These are phyloP conservation scores for Cavia aperea DNA, from an alignment of 2,113 vertebrate genomes.

Conservation along the genomic window DNA sequence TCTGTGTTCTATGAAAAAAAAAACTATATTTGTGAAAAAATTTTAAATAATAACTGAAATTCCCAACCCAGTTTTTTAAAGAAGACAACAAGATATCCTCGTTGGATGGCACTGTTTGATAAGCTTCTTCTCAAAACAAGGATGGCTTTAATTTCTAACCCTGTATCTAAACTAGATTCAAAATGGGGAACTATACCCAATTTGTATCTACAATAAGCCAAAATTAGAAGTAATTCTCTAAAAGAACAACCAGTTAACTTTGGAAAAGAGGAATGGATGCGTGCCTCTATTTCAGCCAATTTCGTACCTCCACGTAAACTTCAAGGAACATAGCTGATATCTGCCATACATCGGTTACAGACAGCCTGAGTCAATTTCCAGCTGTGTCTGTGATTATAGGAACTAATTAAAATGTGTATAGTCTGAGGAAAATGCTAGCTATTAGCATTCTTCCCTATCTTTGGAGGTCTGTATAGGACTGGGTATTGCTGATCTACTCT, in stretches of 20 bases:
- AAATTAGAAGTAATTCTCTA: slow-evolving; percentile 29
- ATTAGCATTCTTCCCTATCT: neutral
- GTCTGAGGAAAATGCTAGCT: neutral
- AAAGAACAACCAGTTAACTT: slow-evolving; percentile 39
- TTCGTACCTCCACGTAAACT: neutral
- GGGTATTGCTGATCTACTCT: neutral
- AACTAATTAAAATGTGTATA: neutral
- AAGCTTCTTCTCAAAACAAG: slow-evolving; percentile 59
- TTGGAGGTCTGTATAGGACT: neutral
- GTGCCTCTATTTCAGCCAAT: slow-evolving; percentile 8
- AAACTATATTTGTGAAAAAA: slow-evolving; percentile 68
- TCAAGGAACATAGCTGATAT: slow-evolving; percentile 18
- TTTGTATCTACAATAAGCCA: slow-evolving; percentile 6
- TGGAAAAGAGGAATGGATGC: neutral
- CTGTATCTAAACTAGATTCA: slow-evolving; percentile 37
- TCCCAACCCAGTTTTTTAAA: slow-evolving; percentile 61
- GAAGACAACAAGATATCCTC: slow-evolving; percentile 56
- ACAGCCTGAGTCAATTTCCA: slow-evolving; percentile 14
- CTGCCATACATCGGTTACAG: neutral
- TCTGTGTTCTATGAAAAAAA: slow-evolving; percentile 69
- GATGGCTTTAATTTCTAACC: slow-evolving; percentile 35
- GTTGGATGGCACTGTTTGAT: slow-evolving; percentile 63
- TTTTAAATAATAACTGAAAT: slow-evolving; percentile 71
- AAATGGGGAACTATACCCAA: slow-evolving; percentile 3
- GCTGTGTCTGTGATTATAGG: neutral